Evolutionary conservation across 30 jellyfish, hydroid and myxozoan genomes (phyloP).

Genomic region (Cassiopea xamachana): DNA sequence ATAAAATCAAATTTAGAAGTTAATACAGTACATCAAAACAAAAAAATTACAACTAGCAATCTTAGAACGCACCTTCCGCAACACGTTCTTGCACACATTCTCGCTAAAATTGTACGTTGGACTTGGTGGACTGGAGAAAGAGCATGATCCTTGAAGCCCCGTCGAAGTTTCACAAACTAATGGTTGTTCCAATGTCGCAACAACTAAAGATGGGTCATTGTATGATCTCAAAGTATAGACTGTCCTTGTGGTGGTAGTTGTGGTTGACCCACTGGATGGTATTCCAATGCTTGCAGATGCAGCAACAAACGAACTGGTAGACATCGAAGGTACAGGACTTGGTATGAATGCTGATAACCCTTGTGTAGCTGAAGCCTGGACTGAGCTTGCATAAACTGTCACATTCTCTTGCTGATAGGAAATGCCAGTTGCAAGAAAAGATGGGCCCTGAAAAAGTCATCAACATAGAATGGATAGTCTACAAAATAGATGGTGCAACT

Average conservation of each 20-base stretch:
- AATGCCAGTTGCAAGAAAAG: conserved; percentile 53
- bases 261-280: conserved; percentile 32
- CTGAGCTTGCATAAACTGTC: conserved; percentile 33
- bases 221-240: conserved; percentile 30
- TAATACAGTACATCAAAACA: no score
- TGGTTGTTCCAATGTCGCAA: conserved; percentile 72
- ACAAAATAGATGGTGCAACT: not conserved
- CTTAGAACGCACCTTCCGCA: conserved; percentile 62
- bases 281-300: conserved; percentile 2
- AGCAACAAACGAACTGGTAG: not conserved
- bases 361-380: conserved; percentile 13
- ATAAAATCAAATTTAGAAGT: no score
- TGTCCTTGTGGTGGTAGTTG: conserved; percentile 18
- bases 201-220: conserved; percentile 62
- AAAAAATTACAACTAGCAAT: not conserved
- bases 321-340: not conserved
- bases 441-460: conserved; percentile 64
- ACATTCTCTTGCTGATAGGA: conserved; percentile 21
- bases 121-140: conserved; percentile 67
- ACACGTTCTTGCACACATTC: conserved; percentile 75
- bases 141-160: conserved; percentile 79
- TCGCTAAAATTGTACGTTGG: conserved; percentile 75
- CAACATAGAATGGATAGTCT: not conserved
- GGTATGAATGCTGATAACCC: not conserved
- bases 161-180: conserved; percentile 55